Evolutionary conservation across 2,113 vertebrate genomes (phyloP), one percentile per base, ranked within the genome.

Genomic region (Carassius carassius): DNA sequence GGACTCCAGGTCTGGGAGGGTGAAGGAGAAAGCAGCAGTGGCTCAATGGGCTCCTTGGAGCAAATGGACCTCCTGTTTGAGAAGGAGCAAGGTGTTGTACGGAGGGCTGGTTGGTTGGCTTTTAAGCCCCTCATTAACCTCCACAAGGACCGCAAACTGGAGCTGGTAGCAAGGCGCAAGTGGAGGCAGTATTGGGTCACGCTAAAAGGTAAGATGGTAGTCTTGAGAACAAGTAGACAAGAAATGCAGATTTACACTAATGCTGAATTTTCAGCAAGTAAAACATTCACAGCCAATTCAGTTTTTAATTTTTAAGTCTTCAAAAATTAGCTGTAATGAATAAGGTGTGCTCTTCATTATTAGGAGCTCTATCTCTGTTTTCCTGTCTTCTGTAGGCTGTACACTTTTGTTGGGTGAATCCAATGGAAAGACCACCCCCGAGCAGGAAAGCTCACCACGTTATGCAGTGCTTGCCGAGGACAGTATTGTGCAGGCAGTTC

Each of bases 161-260:
- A 99, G 90, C 92, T 98, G 87, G 96, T 98, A 87, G 93, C 94
- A 3, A 94, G 97, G 1, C 95, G 96, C 86, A 98, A 95, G 79
- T 99, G 98, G 98, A 99, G 95, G 86, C 97, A 98, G 74, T 99
- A 97, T 91, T 99, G 98, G 98, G 95, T 98, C 77, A 98, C 96
- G 0, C 94, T 99, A 62, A 99, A 99, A 96, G 98, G 98, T 98
- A 91, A 91, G 85, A 54, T 70, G 41, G 41, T 41, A 8, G 41
- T 8, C 41, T 41, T 41, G 41, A 9, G 41, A 8, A 8, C 41
- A 41, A 41, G 41, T 1, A 7, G 41, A 41, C 41, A 41, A 41
- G 7, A 41, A 41, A 41, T 41, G 41, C 41, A 41, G 41, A 41
- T 41, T 41, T 9, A 41, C 41, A 41, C 41, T 8, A 41, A 41